Percentiles rank a stretch among this genome's conserved stretches.
Conservation (phyloP, 2,113 vertebrate species). For the Jacana jacana region DNA sequence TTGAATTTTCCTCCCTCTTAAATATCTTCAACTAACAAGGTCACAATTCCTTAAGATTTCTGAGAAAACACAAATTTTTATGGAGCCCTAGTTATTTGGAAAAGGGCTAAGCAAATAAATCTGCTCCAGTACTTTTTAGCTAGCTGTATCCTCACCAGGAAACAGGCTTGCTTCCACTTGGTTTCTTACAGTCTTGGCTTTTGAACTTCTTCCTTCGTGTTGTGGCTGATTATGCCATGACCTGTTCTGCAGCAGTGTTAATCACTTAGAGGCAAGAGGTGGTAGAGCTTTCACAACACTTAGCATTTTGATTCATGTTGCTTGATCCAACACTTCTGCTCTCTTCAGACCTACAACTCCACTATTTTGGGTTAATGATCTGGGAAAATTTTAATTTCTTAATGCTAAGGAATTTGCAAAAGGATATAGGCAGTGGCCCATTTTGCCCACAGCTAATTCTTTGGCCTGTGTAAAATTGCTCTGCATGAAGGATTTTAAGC, state of each 20-base stretch:
- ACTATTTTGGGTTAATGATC: background rate
- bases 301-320: background rate
- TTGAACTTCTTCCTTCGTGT: background rate
- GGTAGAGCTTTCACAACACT: background rate
- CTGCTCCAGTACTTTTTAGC: background rate
- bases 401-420: background rate
- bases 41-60: background rate
- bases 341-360: background rate
- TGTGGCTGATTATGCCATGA: background rate
- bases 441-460: background rate
- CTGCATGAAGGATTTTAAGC: background rate
- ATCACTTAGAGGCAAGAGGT: background rate
- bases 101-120: background rate
- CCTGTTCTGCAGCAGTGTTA: background rate
- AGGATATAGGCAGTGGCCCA: background rate
- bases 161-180: background rate
- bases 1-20: background rate
- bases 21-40: background rate
- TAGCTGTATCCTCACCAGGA: background rate
- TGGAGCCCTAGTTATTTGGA: background rate
- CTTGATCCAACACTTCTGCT: background rate
- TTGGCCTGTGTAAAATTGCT: background rate
- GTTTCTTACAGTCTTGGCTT: background rate
- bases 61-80: background rate
- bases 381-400: background rate